Percentiles rank a stretch among this genome's conserved stretches.
Evolutionary conservation across 1,140 invertebrate species (phyloP).

Genomic region (Panulirus ornatus): DNA sequence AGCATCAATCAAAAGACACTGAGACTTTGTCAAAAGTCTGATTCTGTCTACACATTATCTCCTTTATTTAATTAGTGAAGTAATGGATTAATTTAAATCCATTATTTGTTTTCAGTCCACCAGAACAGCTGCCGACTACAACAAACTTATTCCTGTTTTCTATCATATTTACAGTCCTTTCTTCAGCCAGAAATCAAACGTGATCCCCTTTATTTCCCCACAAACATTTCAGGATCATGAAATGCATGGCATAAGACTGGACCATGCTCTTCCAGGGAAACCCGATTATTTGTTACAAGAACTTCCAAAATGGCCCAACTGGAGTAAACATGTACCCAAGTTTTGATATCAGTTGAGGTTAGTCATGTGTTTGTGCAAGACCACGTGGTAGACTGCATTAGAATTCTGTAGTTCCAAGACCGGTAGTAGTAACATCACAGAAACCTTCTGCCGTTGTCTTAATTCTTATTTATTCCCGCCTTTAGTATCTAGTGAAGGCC

Average conservation of each 20-base stretch:
- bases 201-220: neutral
- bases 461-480: neutral
- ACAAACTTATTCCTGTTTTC: neutral
- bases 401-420: neutral
- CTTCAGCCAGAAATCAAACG: neutral
- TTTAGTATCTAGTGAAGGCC: neutral
- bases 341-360: constrained; percentile 41
- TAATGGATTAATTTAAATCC: neutral
- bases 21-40: too few species aligned
- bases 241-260: constrained; percentile 59
- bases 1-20: too few species aligned
- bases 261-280: constrained; percentile 58
- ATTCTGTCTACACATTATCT: too few species aligned
- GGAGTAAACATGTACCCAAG: constrained; percentile 29
- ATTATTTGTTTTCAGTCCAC: neutral
- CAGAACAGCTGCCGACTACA: neutral
- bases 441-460: neutral
- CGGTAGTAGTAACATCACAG: neutral
- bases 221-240: constrained; percentile 51
- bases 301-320: constrained; percentile 55
- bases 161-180: neutral
- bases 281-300: constrained; percentile 63
- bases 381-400: neutral
- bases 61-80: too few species aligned
- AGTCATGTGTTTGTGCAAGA: neutral